Percentiles rank a stretch among this genome's conserved stretches.
phyloP scores from a whole-genome alignment of 1,140 invertebrate genomes.

The Palaemon carinicauda region DNA sequence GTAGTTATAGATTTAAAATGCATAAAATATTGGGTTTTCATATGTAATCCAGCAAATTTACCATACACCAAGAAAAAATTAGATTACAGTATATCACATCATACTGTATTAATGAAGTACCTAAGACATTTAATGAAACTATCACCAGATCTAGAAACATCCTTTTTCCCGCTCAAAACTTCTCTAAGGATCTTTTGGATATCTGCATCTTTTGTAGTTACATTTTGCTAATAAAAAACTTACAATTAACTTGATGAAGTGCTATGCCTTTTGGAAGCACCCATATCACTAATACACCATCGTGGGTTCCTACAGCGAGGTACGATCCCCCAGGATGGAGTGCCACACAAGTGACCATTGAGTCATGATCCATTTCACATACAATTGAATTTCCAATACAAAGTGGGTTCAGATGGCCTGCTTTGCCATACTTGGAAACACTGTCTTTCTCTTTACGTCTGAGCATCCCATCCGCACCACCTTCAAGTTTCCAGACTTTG shows the following conservation, averaged over 20 bases:
- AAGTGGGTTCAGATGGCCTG: background rate
- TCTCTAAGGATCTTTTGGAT: background rate
- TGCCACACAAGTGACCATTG: slow-evolving; percentile 22
- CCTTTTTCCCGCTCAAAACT: background rate
- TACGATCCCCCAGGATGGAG: slow-evolving; percentile 15
- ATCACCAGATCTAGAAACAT: background rate
- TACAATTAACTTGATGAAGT: slow-evolving; percentile 20
- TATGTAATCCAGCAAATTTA: too few relatives aligned
- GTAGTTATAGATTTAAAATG: too few relatives aligned
- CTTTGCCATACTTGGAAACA: background rate
- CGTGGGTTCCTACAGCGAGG: slow-evolving; percentile 27
- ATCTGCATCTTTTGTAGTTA: too few relatives aligned
- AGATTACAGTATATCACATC: too few relatives aligned
- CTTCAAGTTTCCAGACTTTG: background rate
- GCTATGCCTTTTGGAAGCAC: background rate
- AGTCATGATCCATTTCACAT: slow-evolving; percentile 45
- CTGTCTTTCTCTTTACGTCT: background rate
- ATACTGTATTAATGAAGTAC: too few relatives aligned
- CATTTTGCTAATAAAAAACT: background rate
- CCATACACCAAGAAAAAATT: too few relatives aligned
- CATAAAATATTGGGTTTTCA: too few relatives aligned
- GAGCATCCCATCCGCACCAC: background rate
- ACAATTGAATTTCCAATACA: slow-evolving; percentile 16
- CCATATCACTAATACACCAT: slow-evolving; percentile 22
- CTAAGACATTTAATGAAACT: too few relatives aligned